A percentile compares a stretch with the other conserved stretches of the same genome.
phyloP scores from a whole-genome alignment of 1,140 invertebrate species.

The Sweltsa coloradensis region DNA sequence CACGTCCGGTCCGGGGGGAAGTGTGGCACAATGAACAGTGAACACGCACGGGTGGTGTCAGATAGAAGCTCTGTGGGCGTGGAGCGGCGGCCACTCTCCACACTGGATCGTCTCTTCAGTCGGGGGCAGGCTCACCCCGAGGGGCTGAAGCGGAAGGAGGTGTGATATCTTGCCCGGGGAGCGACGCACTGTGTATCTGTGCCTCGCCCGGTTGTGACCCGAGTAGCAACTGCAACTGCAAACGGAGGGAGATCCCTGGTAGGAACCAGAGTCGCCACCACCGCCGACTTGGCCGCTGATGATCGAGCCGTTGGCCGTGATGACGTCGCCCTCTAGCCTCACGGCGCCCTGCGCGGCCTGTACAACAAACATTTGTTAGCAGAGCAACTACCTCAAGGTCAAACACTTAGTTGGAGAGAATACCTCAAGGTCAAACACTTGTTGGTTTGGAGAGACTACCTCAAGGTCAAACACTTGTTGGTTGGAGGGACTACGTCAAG shows the following conservation, averaged over 20 bases:
- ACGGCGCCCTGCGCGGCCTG: constrained; percentile 43
- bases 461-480: no score
- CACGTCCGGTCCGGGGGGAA: not conserved
- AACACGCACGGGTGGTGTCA: constrained; percentile 7
- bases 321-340: constrained; percentile 48
- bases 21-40: constrained; percentile 1
- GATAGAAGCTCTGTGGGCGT: constrained; percentile 11
- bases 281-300: constrained; percentile 11
- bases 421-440: no score
- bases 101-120: not conserved
- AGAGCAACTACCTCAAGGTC: no score
- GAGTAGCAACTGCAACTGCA: constrained; percentile 63
- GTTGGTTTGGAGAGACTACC: no score
- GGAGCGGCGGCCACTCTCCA: constrained; percentile 6
- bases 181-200: constrained; percentile 50
- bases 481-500: no score
- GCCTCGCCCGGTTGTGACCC: constrained; percentile 14
- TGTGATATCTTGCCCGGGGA: constrained; percentile 61
- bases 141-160: constrained; percentile 41
- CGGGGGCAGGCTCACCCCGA: constrained; percentile 2
- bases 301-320: constrained; percentile 40
- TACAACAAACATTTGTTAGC: constrained; percentile 7
- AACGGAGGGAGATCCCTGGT: constrained; percentile 56
- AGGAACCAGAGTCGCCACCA: constrained; percentile 8
- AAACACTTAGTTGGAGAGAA: no score